Base-by-base conservation (phyloP, 2,888 invertebrate genomes). In the Odontomyia ornata region DNA sequence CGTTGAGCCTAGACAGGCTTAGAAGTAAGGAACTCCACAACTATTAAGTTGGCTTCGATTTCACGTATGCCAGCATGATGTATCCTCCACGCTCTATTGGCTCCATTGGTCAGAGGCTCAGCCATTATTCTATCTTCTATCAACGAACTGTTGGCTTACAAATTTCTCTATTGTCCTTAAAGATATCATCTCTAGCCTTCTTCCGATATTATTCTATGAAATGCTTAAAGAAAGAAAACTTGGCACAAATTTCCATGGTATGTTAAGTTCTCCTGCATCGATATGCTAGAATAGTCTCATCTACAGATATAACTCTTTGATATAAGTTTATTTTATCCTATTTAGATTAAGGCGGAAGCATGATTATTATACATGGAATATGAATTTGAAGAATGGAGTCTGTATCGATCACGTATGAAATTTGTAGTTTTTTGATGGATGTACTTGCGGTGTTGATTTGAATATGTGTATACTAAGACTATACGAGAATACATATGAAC, bases 121-220 rank as follows among this genome's bases (percentile, higher is more conserved):
- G 11, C 43, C 28, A 43, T 65, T 64, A 65, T 11, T 15, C 43
- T 43, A 36, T 43, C 60, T 60, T 21, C 27, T 43, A 65, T 65
- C 65, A 65, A 65, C 28, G 27, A n/a, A 36, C 65, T 36, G 21
- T 30, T n/a, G 27, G 65, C 36, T 65, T 65, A 65, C 23, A 65
- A 15, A 65, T n/a, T 13, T 27, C 27, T 65, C 64, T 65, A 43
- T 65, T 65, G 65, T 65, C 65, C 65, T 65, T 65, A 65, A 7
- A 36, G 65, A 65, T 65, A 65, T 15, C 18, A 65, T 65, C 65
- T 65, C 65, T 43, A 43, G 65, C 18, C 18, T 28, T 64, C 65
- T 43, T 36, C 18, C 25, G 28, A 62, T 18, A 60, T 60, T 21
- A 18, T 25, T 30, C 18, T 13, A 36, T 21, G n/a, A 36, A 65